Base-by-base conservation (phyloP, 1,140 invertebrate species). In the Telenomus remus region DNA sequence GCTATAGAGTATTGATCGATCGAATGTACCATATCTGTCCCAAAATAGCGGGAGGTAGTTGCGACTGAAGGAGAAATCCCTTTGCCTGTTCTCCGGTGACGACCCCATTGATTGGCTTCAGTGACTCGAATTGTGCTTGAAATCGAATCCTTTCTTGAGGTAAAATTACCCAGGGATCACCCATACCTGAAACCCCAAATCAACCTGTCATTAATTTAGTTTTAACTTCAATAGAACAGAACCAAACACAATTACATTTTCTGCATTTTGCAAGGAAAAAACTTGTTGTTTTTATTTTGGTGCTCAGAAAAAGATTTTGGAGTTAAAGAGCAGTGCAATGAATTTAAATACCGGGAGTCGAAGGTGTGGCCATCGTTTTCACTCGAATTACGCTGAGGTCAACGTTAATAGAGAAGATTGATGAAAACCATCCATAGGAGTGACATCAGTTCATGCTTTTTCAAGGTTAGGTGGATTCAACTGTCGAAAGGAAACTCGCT, bases 81-180 rank as follows among this genome's bases (percentile, higher is more conserved):
- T 97, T 97, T 0, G 96, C 97, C 87, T 99, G 97, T 71, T 96
- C 95, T 0, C 97, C 97, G 61, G 94, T 95, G n/a, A 97, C 90
- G 76, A 95, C 92, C 13, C 97, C 97, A 90, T 94, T 94, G 15
- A 93, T 89, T 0, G 97, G 97, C 63, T 95, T 95, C 0, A 99
- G 89, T 33, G 93, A 91, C 57, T 93, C 92, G 85, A 99, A 99
- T 86, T 99, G 97, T 61, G 96, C 93, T 72, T 96, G 94, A 89
- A 98, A 98, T 81, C 96, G 93, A 0, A 90, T 89, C 80, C 95
- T 91, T 85, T 99, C 97, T 54, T 94, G 93, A 7, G 94, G 92
- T 80, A 95, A 92, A 35, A 99, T 94, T 43, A 92, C 89, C 95
- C 95, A 99, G 7, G 94, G 93, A 89, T 98, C 70, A 46, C 55